These are phyloP conservation scores for Sphaerophoria rueppellii DNA, from an alignment of 2,888 invertebrate species.

Conservation along the genomic window DNA sequence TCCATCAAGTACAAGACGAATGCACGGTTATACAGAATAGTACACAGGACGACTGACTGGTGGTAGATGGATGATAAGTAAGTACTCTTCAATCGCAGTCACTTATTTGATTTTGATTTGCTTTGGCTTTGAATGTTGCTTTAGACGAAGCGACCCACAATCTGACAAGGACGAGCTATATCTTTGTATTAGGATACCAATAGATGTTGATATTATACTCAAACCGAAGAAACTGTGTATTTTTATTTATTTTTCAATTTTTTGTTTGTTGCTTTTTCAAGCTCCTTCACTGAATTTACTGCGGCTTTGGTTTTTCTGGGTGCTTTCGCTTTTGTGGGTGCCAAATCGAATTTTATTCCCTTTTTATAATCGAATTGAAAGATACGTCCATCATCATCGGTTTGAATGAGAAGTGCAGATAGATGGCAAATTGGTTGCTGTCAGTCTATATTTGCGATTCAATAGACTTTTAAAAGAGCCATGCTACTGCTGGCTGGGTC, in stretches of 20 bases:
- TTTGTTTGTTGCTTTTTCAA: not conserved
- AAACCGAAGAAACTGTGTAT: not conserved
- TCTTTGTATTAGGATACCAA: slow-evolving; percentile 9
- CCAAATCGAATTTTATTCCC: slow-evolving; percentile 69
- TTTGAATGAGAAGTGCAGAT: slow-evolving; percentile 66
- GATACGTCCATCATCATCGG: slow-evolving; percentile 70
- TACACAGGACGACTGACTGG: not conserved
- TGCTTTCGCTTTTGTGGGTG: slow-evolving; percentile 58
- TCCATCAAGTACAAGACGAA: not conserved
- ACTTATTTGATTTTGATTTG: slow-evolving; percentile 70
- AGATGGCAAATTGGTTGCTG: slow-evolving; percentile 70
- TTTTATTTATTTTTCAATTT: not conserved
- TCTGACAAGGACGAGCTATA: not conserved
- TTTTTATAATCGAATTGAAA: slow-evolving; percentile 65
- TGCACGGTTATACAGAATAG: not conserved
- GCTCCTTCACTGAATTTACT: slow-evolving; percentile 18
- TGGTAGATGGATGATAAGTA: slow-evolving; percentile 64
- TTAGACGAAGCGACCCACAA: not conserved
- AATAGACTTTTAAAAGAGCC: slow-evolving; percentile 52
- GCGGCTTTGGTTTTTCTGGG: slow-evolving; percentile 23
- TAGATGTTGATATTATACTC: not conserved
- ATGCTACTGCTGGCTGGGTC: too few relatives aligned
- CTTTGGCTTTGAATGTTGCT: slow-evolving; percentile 37
- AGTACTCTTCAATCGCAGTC: slow-evolving; percentile 71
- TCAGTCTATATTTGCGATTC: slow-evolving; percentile 63